Conservation (phyloP, 1,140 invertebrate genomes). For the Musca domestica region DNA sequence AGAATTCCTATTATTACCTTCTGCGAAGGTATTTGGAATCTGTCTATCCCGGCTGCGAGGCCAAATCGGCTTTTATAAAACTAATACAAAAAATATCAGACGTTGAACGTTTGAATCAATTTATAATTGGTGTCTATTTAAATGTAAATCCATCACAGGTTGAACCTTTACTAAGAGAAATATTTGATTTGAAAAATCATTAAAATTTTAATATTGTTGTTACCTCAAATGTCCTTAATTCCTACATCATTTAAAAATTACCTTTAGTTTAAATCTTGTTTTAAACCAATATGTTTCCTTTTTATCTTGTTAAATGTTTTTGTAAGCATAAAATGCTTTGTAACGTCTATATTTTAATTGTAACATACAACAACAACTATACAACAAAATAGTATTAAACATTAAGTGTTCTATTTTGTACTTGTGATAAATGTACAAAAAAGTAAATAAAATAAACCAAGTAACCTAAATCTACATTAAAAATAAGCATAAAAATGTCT, state of each 20-base stretch:
- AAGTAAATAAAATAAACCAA: not conserved
- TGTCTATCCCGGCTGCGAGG: conserved; percentile 78
- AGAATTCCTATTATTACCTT: conserved; percentile 89
- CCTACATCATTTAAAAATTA: not conserved
- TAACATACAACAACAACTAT: too few species aligned
- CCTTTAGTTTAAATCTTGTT: not conserved
- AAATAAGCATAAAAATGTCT: too few species aligned
- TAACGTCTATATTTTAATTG: not conserved
- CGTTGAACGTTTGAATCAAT: conserved; percentile 77
- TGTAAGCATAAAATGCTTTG: conserved; percentile 10
- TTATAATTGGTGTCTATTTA: conserved; percentile 78
- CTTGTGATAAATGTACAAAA: conserved; percentile 28
- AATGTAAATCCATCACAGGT: conserved; percentile 87
- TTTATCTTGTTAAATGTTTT: not conserved
- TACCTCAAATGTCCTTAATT: not conserved
- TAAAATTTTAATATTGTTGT: conserved; percentile 24
- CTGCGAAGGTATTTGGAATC: conserved; percentile 82
- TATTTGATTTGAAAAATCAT: conserved; percentile 80
- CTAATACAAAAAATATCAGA: conserved; percentile 86
- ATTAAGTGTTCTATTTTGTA: conserved; percentile 11
- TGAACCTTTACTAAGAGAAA: conserved; percentile 88
- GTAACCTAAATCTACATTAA: too few species aligned
- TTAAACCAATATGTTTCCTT: not conserved
- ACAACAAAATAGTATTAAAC: not conserved
- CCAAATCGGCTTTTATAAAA: conserved; percentile 79